A percentile compares a stretch with the other conserved stretches of the same genome.
Conservation (phyloP, 2,888 invertebrate species). For the Heterodera filipjevi region DNA sequence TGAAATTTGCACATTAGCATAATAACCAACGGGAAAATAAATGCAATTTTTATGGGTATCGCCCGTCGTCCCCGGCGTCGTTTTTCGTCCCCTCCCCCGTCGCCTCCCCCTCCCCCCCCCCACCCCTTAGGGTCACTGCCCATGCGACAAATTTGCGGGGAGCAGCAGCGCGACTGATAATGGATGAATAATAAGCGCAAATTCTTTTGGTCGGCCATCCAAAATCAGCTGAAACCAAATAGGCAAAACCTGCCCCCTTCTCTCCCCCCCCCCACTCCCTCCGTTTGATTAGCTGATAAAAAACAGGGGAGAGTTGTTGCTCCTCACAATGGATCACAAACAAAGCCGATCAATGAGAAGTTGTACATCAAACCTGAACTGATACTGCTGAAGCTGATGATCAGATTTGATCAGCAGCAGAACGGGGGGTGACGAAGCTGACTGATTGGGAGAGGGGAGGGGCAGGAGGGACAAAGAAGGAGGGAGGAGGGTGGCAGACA, state of each 20-base stretch:
- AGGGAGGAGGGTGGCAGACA: background rate
- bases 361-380: too few species aligned
- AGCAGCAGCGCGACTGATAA: background rate
- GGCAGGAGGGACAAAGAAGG: too few species aligned
- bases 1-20: background rate
- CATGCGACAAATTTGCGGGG: background rate
- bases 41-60: too few species aligned
- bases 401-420: background rate
- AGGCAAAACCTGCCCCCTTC: background rate
- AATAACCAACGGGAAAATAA: too few species aligned
- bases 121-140: background rate
- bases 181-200: background rate
- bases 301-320: background rate
- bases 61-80: too few species aligned
- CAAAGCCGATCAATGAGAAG: background rate
- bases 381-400: background rate
- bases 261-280: too few species aligned
- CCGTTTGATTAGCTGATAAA: background rate
- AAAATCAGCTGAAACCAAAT: background rate
- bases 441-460: too few species aligned
- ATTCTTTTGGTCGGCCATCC: background rate
- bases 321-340: background rate
- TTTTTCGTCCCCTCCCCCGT: too few species aligned
- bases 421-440: background rate
- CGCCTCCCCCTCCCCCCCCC: background rate